Percentiles rank a stretch among this genome's conserved stretches.
phyloP scores from a whole-genome alignment of 2,797 vertebrate genomes.

The Microchirus variegatus region DNA sequence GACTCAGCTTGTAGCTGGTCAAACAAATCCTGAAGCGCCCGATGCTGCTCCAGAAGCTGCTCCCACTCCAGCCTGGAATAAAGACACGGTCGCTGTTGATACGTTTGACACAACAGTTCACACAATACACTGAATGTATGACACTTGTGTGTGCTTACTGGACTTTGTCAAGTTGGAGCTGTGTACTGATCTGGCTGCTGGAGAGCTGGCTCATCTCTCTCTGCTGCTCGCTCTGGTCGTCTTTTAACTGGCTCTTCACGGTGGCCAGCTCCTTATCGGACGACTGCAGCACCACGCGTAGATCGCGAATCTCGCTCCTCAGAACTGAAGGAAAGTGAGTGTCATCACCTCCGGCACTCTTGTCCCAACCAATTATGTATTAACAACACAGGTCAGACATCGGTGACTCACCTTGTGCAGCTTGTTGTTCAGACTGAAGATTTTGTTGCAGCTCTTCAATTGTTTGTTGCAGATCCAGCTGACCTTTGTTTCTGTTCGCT shows the following conservation, averaged over 20 bases:
- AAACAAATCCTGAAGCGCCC: slow-evolving; percentile 89
- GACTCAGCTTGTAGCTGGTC: slow-evolving; percentile 92
- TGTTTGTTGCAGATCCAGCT: slow-evolving; percentile 79
- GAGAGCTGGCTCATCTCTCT: slow-evolving; percentile 85
- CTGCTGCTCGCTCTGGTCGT: slow-evolving; percentile 81
- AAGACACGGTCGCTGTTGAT: slow-evolving; percentile 1
- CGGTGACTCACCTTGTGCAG: slow-evolving; percentile 62
- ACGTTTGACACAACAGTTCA: background rate
- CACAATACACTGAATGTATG: background rate
- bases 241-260: slow-evolving; percentile 80
- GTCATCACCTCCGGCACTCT: background rate
- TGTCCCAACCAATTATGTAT: background rate
- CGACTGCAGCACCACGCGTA: slow-evolving; percentile 91
- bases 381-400: background rate
- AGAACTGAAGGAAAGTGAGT: slow-evolving; percentile 80
- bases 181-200: slow-evolving; percentile 84
- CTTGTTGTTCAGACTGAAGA: slow-evolving; percentile 75
- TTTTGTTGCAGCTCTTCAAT: slow-evolving; percentile 79
- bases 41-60: slow-evolving; percentile 89
- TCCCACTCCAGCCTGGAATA: slow-evolving; percentile 88
- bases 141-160: slow-evolving; percentile 76
- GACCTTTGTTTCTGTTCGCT: slow-evolving; percentile 78
- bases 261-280: slow-evolving; percentile 90
- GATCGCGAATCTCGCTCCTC: slow-evolving; percentile 88
- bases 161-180: slow-evolving; percentile 91